Evolutionary conservation across 2,113 vertebrate genomes (phyloP).

Genomic region (Cynoglossus semilaevis): DNA sequence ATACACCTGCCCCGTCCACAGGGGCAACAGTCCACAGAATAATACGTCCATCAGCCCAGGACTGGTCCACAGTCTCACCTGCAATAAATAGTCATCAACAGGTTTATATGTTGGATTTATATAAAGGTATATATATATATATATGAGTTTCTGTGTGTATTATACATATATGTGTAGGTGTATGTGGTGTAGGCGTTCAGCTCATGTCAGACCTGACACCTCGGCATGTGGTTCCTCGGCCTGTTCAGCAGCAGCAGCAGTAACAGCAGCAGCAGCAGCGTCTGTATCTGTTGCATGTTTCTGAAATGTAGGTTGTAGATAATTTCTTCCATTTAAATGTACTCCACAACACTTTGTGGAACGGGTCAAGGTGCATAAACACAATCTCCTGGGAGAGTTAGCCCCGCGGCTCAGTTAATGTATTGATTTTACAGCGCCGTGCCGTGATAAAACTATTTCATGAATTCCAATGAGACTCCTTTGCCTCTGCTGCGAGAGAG

Average conservation of each 20-base stretch:
- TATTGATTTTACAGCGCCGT: conserved; percentile 65
- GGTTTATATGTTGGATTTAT: too few relatives aligned
- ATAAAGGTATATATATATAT: too few relatives aligned
- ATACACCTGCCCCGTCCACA: conserved; percentile 70
- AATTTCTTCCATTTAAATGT: conserved; percentile 66
- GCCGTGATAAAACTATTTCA: conserved; percentile 67
- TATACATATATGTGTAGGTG: not conserved
- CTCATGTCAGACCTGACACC: too few relatives aligned
- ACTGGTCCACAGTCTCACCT: conserved; percentile 55
- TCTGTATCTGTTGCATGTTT: too few relatives aligned
- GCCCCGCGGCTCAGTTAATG: conserved; percentile 56
- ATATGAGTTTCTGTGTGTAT: conserved; percentile 5
- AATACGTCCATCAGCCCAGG: conserved; percentile 75
- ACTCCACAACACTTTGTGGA: conserved; percentile 53
- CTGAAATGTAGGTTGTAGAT: conserved; percentile 46
- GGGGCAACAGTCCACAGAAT: conserved; percentile 75
- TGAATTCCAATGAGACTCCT: conserved; percentile 75
- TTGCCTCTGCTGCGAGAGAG: conserved; percentile 49
- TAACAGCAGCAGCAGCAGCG: too few relatives aligned
- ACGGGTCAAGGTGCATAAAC: conserved; percentile 66
- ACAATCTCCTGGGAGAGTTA: conserved; percentile 61
- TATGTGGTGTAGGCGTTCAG: too few relatives aligned
- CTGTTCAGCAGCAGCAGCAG: too few relatives aligned
- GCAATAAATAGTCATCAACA: too few relatives aligned
- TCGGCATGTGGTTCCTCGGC: too few relatives aligned